Conservation (phyloP, 2,888 invertebrate species). For the Alloplasta piceator region DNA sequence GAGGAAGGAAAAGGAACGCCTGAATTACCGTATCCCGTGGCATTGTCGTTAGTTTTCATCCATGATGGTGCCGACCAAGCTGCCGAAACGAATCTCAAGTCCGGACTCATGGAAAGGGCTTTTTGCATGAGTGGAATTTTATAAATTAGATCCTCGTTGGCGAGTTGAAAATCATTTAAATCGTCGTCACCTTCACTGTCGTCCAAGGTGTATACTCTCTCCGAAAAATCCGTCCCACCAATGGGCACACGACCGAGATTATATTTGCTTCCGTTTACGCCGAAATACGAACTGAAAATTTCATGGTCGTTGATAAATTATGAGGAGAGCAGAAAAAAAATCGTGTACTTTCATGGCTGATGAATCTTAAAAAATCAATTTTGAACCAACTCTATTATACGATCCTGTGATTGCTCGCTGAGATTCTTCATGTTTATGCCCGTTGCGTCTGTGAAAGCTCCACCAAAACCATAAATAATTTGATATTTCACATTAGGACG, state of each 20-base stretch:
- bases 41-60: slow-evolving; percentile 88
- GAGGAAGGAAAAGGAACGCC: too few relatives aligned
- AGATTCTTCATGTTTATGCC: slow-evolving; percentile 90
- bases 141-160: slow-evolving; percentile 87
- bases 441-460: slow-evolving; percentile 90
- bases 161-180: slow-evolving; percentile 87
- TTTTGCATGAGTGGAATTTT: slow-evolving; percentile 87
- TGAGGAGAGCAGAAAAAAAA: too few relatives aligned
- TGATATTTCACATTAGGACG: slow-evolving; percentile 84
- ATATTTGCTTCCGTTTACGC: slow-evolving; percentile 89
- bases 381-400: slow-evolving; percentile 84
- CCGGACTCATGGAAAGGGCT: slow-evolving; percentile 82
- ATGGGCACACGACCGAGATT: slow-evolving; percentile 92
- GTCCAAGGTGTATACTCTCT: slow-evolving; percentile 91
- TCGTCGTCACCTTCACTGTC: slow-evolving; percentile 86
- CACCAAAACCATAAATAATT: slow-evolving; percentile 92
- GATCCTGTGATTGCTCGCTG: slow-evolving; percentile 84
- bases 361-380: not conserved
- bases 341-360: not conserved
- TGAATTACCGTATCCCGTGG: slow-evolving; percentile 85
- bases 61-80: slow-evolving; percentile 89
- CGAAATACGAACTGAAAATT: slow-evolving; percentile 89
- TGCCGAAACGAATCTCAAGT: slow-evolving; percentile 85
- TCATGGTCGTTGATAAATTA: not conserved
- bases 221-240: slow-evolving; percentile 94